phyloP scores from a whole-genome alignment of 2,113 vertebrate species.

The Nesoenas mayeri region DNA sequence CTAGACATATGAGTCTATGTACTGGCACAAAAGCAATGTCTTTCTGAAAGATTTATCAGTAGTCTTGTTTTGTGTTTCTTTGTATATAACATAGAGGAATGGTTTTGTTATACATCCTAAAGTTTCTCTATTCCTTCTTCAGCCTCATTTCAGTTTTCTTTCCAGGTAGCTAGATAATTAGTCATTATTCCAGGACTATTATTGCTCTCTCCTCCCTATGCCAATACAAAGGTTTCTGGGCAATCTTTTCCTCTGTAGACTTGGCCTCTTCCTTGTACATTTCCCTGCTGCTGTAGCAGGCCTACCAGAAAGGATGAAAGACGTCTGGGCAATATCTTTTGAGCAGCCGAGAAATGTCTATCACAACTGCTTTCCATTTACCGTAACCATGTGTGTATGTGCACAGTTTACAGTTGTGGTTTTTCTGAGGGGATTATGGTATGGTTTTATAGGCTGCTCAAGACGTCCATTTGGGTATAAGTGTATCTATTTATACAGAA shows the following conservation, averaged over 20 bases:
- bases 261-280: not conserved
- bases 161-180: not conserved
- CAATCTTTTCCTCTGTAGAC: not conserved
- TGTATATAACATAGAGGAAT: not conserved
- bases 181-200: not conserved
- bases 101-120: not conserved
- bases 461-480: conserved; percentile 14
- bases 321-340: conserved; percentile 13
- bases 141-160: not conserved
- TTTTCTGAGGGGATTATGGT: conserved; percentile 21
- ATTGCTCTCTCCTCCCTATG: not conserved
- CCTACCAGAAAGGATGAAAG: not conserved
- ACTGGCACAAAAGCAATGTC: not conserved
- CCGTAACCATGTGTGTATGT: conserved; percentile 1
- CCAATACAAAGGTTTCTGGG: not conserved
- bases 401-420: conserved; percentile 11
- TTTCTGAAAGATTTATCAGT: not conserved
- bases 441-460: conserved; percentile 43
- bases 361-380: conserved; percentile 2
- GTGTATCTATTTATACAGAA: not conserved
- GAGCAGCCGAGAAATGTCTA: not conserved
- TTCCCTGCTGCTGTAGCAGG: accelerated
- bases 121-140: not conserved
- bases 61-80: not conserved
- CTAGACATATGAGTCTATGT: accelerated